phyloP scores from a whole-genome alignment of 2,888 invertebrate genomes.

The Cylloceria caligata region DNA sequence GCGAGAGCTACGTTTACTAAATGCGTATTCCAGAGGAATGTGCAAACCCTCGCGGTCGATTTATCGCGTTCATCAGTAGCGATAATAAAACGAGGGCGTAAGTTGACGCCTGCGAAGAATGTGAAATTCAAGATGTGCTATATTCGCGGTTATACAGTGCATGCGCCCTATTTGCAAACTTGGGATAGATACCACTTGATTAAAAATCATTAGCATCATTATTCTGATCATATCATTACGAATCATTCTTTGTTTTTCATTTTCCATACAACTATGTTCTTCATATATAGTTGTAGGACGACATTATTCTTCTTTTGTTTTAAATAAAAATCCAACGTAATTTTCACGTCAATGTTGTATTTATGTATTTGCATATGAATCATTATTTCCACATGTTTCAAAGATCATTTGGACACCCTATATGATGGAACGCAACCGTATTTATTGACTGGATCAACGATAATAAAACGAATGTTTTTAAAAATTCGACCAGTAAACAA shows the following conservation, averaged over 20 bases:
- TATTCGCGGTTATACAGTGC: constrained; percentile 1
- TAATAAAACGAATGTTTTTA: too few relatives aligned
- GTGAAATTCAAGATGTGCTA: constrained; percentile 18
- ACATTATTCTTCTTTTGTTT: too few relatives aligned
- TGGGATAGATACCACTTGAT: neutral
- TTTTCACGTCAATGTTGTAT: too few relatives aligned
- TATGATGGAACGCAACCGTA: too few relatives aligned
- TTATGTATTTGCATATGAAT: neutral
- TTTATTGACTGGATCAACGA: too few relatives aligned
- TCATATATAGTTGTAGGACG: too few relatives aligned
- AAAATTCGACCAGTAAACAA: too few relatives aligned
- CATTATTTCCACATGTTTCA: neutral
- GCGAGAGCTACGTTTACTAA: constrained; percentile 1
- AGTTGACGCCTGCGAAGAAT: constrained; percentile 40
- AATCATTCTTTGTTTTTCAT: too few relatives aligned
- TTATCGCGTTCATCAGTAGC: constrained; percentile 22
- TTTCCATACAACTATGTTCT: too few relatives aligned
- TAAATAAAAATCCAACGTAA: too few relatives aligned
- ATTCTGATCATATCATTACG: neutral
- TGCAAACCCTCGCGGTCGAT: constrained; percentile 18
- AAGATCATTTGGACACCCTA: too few relatives aligned
- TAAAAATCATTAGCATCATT: neutral
- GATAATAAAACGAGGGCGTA: constrained; percentile 46
- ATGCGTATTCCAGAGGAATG: constrained; percentile 10
- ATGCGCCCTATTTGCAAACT: neutral